Base-by-base conservation (phyloP, 2,113 vertebrate genomes). In the Lates calcarifer region DNA sequence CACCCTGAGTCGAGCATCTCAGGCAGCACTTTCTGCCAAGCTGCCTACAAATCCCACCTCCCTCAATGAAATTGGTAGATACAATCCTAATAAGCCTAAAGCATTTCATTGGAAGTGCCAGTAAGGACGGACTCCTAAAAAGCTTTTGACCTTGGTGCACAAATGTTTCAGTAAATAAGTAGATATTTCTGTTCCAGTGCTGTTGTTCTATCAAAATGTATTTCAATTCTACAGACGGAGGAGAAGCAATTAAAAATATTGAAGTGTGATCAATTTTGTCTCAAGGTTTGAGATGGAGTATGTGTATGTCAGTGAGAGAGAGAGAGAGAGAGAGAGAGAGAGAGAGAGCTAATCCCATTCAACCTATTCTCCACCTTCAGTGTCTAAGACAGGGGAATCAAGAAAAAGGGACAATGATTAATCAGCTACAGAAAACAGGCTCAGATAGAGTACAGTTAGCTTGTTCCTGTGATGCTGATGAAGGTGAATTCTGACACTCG, bases 391-490 rank as follows among this genome's bases (percentile, higher is more conserved):
- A 4, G 8, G 26, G 67, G 7, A 79, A 65, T 75, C 31, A 58
- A 26, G 35, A 11, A 18, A 67, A n/a, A 28, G 39, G 6, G 4
- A 29, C 1, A 47, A 68, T 41, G 22, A 45, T 15, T 60, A 31
- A 39, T 95, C 87, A 96, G 86, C 74, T n/a, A 6, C 45, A 82
- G 70, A 45, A 80, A 65, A 61, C 73, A 60, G 37, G 33, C 60
- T 64, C n/a, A 41, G 29, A 28, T 5, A 8, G 28, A 41, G 17
- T 51, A 35, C 64, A 60, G 57, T 51, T 35, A 63, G 56, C 43
- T 58, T 76, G 65, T 73, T 83, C 35, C 39, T 8, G 29, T 41
- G 77, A 71, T 77, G 83, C 86, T 84, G 82, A 85, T 82, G 45
- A 56, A 39, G 69, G 65, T 45, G 61, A 60, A 67, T 80, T 85